A percentile compares a stretch with the other conserved stretches of the same genome.
phyloP scores from a whole-genome alignment of 2,797 vertebrate genomes.

The Xenopus petersii region DNA sequence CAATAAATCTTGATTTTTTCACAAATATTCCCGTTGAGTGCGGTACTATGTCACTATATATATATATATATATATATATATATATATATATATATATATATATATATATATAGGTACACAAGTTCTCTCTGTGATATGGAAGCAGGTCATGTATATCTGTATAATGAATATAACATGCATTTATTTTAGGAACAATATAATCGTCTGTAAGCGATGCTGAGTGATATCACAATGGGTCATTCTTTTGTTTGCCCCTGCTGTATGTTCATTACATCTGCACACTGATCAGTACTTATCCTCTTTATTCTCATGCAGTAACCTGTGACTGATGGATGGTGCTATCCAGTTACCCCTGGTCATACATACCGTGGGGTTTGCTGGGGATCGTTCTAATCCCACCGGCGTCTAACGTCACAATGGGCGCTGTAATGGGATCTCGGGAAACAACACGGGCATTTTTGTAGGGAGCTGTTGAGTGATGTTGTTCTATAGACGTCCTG shows the following conservation, averaged over 20 bases:
- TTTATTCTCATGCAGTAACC: not conserved
- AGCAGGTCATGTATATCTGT: no score
- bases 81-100: no score
- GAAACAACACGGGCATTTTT: not conserved
- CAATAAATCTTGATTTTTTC: no score
- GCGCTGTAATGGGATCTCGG: not conserved
- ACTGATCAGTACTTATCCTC: not conserved
- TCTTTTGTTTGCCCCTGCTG: not conserved
- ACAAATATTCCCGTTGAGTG: no score
- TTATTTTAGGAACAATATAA: no score
- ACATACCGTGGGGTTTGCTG: not conserved
- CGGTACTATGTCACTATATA: no score
- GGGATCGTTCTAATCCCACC: not conserved
- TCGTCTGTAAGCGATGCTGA: not conserved
- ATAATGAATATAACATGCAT: no score
- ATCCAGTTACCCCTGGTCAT: not conserved
- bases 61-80: no score
- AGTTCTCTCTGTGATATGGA: no score
- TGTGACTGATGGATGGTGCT: constrained; percentile 14
- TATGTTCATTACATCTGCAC: not conserved
- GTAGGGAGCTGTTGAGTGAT: constrained; percentile 17
- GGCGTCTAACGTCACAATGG: constrained; percentile 4
- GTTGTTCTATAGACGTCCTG: not conserved
- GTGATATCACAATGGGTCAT: not conserved
- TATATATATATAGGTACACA: no score